Evolutionary conservation across 2,113 vertebrate species (phyloP), one percentile per base, ranked within the genome.

Genomic region (Proterorhinus semilunaris): DNA sequence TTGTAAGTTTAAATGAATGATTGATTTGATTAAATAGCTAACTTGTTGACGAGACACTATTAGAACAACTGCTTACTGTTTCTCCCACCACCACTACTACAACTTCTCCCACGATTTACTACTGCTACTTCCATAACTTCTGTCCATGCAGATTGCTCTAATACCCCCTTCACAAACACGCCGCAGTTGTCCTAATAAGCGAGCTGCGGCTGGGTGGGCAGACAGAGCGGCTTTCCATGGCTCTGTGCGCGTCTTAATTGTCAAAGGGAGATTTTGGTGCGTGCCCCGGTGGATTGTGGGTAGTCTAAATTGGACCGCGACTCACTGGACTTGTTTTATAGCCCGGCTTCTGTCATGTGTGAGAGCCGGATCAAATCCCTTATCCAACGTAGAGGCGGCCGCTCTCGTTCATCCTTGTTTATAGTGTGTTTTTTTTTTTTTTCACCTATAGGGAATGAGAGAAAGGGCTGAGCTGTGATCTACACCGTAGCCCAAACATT

Each of bases 121-220:
- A 46, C 11, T 8, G n/a, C 11, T 44, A 1, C 59, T 45, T 9
- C 59, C 16, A 45, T 15, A 10, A 44, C 59, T 62, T 9, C 44
- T 63, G 16, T 87, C 81, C 82, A 87, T 89, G 87, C 87, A 85
- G 86, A 87, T 89, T 89, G 71, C 82, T 68, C 85, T 89, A 87
- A 91, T 81, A 61, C 86, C 78, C 84, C 78, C 85, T 75, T 71
- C 81, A 87, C 86, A 83, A 88, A 91, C 85, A 82, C 69, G 3
- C 78, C 71, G 71, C 74, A 67, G 75, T 83, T 61, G 85, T 80
- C 69, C 83, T 88, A 87, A 91, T 91, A 87, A 90, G 85, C 76
- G 78, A 87, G 87, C 85, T 74, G 59, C 66, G 87, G 90, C 86
- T 90, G 81, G 86, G 81, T 84, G 83, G 86, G 82, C 79, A 88